Percentiles rank a stretch among this genome's conserved stretches.
These are phyloP conservation scores for Trichomycterus rosablanca DNA, from an alignment of 2,113 vertebrate species.

Conservation along the genomic window DNA sequence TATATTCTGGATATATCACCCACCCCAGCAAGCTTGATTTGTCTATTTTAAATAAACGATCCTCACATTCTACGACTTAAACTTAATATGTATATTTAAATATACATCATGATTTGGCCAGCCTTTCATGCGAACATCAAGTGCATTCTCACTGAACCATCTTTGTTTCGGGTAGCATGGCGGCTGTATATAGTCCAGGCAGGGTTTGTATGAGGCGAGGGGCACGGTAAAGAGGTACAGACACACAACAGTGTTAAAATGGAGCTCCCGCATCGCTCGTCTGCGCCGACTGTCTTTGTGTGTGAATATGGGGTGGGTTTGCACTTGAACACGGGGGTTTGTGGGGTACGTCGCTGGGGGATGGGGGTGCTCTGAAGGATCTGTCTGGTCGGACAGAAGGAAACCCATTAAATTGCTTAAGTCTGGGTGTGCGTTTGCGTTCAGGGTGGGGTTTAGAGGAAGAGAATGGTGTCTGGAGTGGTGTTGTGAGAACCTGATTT, in stretches of 20 bases:
- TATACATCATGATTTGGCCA: no score
- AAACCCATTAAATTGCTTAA: constrained; percentile 33
- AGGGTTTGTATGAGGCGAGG: no score
- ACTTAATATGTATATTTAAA: no score
- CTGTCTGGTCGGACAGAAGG: constrained; percentile 44
- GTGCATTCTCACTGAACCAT: background rate
- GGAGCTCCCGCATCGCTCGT: constrained; percentile 9
- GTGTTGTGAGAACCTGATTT: constrained; percentile 60
- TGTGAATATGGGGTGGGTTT: constrained; percentile 5
- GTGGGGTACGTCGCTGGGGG: constrained; percentile 49
- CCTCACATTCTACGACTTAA: no score
- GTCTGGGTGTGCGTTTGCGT: constrained; percentile 46
- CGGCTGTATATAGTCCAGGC: background rate
- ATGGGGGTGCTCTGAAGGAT: constrained; percentile 42
- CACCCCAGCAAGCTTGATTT: no score
- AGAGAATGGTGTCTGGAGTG: constrained; percentile 56
- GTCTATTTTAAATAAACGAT: no score
- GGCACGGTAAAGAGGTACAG: constrained; percentile 2
- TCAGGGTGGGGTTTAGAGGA: constrained; percentile 36
- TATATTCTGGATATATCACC: no score
- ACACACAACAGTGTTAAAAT: constrained; percentile 28
- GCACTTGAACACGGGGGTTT: constrained; percentile 53
- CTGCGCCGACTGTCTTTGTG: constrained; percentile 44
- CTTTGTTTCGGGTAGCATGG: constrained; percentile 16
- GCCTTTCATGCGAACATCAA: background rate